These are phyloP conservation scores for Cydia fagiglandana DNA, from an alignment of 1,140 invertebrate genomes.

Conservation along the genomic window DNA sequence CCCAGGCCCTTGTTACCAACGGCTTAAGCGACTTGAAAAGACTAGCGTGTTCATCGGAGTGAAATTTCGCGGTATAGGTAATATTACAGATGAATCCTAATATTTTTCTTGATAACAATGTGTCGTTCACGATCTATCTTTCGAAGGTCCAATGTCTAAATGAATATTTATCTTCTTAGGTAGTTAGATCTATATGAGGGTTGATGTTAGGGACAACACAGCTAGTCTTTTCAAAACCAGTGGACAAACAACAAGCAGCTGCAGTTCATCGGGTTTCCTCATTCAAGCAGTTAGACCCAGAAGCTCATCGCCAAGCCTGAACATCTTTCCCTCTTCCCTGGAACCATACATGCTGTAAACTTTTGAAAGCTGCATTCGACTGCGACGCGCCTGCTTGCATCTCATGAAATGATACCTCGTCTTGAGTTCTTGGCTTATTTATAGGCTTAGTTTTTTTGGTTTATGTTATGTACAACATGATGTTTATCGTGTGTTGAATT, in stretches of 20 bases:
- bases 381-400: conserved; percentile 30
- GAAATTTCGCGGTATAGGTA: background rate
- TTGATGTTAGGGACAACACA: conserved; percentile 33
- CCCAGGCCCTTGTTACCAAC: conserved; percentile 57
- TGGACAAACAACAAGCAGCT: conserved; percentile 47
- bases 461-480: conserved; percentile 25
- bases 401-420: conserved; percentile 10
- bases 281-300: conserved; percentile 56
- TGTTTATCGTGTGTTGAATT: conserved; percentile 25
- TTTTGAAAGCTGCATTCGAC: conserved; percentile 42
- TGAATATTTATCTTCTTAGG: background rate
- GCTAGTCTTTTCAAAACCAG: conserved; percentile 49
- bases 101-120: background rate
- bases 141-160: background rate
- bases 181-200: background rate
- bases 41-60: conserved; percentile 34
- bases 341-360: conserved; percentile 36
- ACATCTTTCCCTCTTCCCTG: conserved; percentile 19
- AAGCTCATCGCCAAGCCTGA: conserved; percentile 56
- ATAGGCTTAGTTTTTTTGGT: background rate
- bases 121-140: too few relatives aligned
- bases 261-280: conserved; percentile 44
- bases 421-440: background rate
- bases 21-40: conserved; percentile 49
- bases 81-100: background rate